phyloP scores from a whole-genome alignment of 2,888 invertebrate genomes.

The Orchesellides sinensis region DNA sequence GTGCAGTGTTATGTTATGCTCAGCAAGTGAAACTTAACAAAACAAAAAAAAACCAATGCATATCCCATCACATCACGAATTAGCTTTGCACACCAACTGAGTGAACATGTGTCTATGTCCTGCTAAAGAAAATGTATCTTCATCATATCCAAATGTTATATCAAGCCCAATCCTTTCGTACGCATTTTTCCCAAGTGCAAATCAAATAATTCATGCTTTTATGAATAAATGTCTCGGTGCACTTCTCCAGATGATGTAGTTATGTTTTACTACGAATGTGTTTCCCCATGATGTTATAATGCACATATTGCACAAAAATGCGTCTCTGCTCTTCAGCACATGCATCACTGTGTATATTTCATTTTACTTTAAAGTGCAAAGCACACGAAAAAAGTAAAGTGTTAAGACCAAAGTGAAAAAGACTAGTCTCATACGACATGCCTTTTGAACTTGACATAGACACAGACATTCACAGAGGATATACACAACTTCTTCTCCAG shows the following conservation, averaged over 20 bases:
- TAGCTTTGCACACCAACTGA: not conserved
- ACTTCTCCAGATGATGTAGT: slow-evolving; percentile 48
- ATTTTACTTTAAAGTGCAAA: slow-evolving; percentile 29
- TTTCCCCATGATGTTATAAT: not conserved
- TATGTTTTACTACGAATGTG: slow-evolving; percentile 3
- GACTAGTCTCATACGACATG: slow-evolving; percentile 3
- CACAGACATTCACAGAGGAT: slow-evolving; percentile 36
- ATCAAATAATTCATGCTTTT: slow-evolving; percentile 70
- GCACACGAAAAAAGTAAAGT: not conserved
- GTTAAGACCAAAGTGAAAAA: not conserved
- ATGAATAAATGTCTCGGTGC: slow-evolving; percentile 52
- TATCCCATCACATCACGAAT: not conserved
- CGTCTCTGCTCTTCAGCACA: not conserved
- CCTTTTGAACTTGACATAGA: slow-evolving; percentile 52
- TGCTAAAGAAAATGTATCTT: not conserved
- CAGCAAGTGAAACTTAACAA: slow-evolving; percentile 17
- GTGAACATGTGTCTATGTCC: not conserved
- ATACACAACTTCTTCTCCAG: slow-evolving; percentile 42
- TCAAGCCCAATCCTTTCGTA: slow-evolving; percentile 24
- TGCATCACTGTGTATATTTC: not conserved
- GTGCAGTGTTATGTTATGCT: not conserved
- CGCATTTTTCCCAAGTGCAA: slow-evolving; percentile 59
- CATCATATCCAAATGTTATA: slow-evolving; percentile 4
- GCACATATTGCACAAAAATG: not conserved
- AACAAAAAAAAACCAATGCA: slow-evolving; percentile 9